Conservation (phyloP, 2,888 invertebrate species). For the Sussaba pulchella region DNA sequence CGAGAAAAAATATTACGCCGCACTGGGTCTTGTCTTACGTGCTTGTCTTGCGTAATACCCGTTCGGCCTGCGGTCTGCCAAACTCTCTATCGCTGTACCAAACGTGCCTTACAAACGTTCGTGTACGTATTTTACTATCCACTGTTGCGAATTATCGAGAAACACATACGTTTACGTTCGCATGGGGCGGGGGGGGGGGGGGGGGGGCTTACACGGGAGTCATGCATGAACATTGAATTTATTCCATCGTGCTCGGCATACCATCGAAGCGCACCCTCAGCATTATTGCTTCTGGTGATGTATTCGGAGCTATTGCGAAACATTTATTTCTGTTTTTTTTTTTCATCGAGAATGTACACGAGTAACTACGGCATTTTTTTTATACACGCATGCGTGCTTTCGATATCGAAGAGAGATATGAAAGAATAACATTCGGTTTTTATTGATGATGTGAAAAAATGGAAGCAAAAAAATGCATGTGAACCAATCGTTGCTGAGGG, state of each 20-base stretch:
- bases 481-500: no score
- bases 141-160: conserved; percentile 60
- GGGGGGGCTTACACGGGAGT: conserved; percentile 35
- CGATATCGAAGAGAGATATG: no score
- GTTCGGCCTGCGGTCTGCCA: conserved; percentile 46
- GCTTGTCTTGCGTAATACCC: conserved; percentile 77
- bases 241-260: conserved; percentile 55
- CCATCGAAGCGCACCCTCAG: conserved; percentile 38
- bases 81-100: conserved; percentile 47
- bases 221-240: conserved; percentile 60
- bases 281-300: conserved; percentile 1
- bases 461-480: no score
- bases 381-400: no score
- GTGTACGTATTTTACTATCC: conserved; percentile 48
- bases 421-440: no score
- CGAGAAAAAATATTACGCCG: conserved; percentile 73
- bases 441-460: no score
- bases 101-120: conserved; percentile 52
- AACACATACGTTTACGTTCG: conserved; percentile 55
- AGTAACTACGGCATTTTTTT: no score
- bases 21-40: conserved; percentile 75
- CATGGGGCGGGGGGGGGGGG: conserved; percentile 31
- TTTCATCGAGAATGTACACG: no score
- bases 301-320: conserved; percentile 9
- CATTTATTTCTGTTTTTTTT: conserved; percentile 32